A percentile compares a stretch with the other conserved stretches of the same genome.
These are phyloP conservation scores for Numenius phaeopus DNA, from an alignment of 2,797 vertebrate species.

Conservation along the genomic window DNA sequence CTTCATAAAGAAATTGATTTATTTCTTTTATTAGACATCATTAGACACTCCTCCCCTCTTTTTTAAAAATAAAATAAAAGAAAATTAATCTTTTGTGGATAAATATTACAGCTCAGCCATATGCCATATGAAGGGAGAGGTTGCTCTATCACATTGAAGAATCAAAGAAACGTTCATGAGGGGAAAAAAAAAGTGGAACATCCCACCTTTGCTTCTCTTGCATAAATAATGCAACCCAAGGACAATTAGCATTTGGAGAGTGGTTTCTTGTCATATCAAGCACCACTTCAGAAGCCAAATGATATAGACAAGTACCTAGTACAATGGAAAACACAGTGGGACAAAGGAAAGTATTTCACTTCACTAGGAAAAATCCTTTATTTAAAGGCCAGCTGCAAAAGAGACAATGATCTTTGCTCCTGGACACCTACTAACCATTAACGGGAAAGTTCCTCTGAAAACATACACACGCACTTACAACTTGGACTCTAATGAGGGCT, in stretches of 20 bases:
- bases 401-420: constrained; percentile 50
- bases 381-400: constrained; percentile 43
- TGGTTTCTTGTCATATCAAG: constrained; percentile 11
- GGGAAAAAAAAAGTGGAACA: background rate
- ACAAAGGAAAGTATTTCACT: constrained; percentile 34
- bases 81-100: background rate
- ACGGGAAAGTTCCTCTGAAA: constrained; percentile 56
- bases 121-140: background rate
- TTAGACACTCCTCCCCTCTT: fast-evolving
- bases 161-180: background rate
- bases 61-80: background rate
- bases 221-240: constrained; percentile 11
- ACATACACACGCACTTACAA: constrained; percentile 50
- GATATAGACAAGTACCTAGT: background rate
- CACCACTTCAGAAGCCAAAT: constrained; percentile 23
- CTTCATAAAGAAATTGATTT: constrained; percentile 4
- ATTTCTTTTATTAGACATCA: background rate
- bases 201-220: background rate
- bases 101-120: background rate
- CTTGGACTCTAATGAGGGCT: constrained; percentile 52
- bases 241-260: constrained; percentile 25
- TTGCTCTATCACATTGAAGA: background rate
- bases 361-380: constrained; percentile 14
- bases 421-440: constrained; percentile 58
- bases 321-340: constrained; percentile 29